phyloP scores from a whole-genome alignment of 1,140 invertebrate species.

The Drosophila lini region DNA sequence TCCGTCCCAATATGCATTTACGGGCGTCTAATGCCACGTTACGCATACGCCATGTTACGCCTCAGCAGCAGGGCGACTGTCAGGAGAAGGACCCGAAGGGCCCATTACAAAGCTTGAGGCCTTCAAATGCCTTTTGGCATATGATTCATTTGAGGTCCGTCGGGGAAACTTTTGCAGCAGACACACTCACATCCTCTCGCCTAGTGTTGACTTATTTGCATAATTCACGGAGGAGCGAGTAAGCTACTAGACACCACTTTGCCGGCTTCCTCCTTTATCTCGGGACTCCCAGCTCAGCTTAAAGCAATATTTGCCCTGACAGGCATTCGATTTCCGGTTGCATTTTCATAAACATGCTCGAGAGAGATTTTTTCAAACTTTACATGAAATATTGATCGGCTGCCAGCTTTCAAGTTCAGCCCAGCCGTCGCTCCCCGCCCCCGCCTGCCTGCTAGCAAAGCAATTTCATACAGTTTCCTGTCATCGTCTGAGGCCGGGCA shows the following conservation, averaged over 20 bases:
- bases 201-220: constrained; percentile 68
- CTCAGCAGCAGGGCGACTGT: constrained; percentile 9
- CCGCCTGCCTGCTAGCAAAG: constrained; percentile 8
- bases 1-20: constrained; percentile 25
- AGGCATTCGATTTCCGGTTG: constrained; percentile 78
- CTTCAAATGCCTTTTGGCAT: constrained; percentile 68
- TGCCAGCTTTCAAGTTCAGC: constrained; percentile 72
- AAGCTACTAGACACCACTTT: constrained; percentile 38
- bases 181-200: constrained; percentile 31
- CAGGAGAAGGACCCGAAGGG: constrained; percentile 50
- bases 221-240: constrained; percentile 52
- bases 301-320: constrained; percentile 68
- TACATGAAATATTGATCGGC: constrained; percentile 74
- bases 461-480: constrained; percentile 75
- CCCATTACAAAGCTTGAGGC: constrained; percentile 59
- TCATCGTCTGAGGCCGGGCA: constrained; percentile 49
- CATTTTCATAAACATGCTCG: constrained; percentile 78
- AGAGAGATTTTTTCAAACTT: constrained; percentile 60
- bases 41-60: constrained; percentile 59
- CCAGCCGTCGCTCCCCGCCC: not conserved
- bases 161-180: constrained; percentile 28
- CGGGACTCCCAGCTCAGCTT: constrained; percentile 27
- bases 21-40: constrained; percentile 51
- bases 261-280: constrained; percentile 11
- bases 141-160: constrained; percentile 66